A percentile compares a stretch with the other conserved stretches of the same genome.
Evolutionary conservation across 2,888 invertebrate genomes (phyloP).

Genomic region (Pecten maximus): DNA sequence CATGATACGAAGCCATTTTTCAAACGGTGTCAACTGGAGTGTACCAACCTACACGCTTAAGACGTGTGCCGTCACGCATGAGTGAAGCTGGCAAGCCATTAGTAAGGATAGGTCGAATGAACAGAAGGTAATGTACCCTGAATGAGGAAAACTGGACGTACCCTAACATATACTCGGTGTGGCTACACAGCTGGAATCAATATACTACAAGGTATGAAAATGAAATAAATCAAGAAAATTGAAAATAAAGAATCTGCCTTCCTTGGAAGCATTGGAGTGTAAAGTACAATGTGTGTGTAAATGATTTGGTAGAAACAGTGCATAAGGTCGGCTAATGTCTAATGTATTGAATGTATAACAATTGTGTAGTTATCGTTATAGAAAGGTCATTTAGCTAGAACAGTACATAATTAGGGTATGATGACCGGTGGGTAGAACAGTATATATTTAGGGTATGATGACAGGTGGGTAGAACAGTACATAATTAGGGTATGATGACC

Average conservation of each 20-base stretch:
- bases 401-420: too few species aligned
- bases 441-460: too few species aligned
- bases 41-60: constrained; percentile 35
- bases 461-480: too few species aligned
- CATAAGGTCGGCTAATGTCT: background rate
- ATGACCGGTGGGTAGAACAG: too few species aligned
- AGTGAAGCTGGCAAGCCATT: background rate
- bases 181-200: background rate
- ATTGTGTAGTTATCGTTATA: too few species aligned
- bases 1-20: constrained; percentile 33
- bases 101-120: constrained; percentile 12
- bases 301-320: background rate
- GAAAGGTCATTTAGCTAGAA: too few species aligned
- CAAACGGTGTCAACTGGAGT: constrained; percentile 30
- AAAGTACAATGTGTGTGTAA: background rate
- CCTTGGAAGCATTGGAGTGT: background rate
- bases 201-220: constrained; percentile 5
- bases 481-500: too few species aligned
- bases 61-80: constrained; percentile 4
- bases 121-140: background rate
- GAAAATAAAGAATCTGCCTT: constrained; percentile 1
- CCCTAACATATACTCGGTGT: background rate
- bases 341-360: background rate
- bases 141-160: background rate
- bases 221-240: background rate